Percentiles rank a stretch among this genome's conserved stretches.
Conservation (phyloP, 2,113 vertebrate genomes). For the Bos javanicus region DNA sequence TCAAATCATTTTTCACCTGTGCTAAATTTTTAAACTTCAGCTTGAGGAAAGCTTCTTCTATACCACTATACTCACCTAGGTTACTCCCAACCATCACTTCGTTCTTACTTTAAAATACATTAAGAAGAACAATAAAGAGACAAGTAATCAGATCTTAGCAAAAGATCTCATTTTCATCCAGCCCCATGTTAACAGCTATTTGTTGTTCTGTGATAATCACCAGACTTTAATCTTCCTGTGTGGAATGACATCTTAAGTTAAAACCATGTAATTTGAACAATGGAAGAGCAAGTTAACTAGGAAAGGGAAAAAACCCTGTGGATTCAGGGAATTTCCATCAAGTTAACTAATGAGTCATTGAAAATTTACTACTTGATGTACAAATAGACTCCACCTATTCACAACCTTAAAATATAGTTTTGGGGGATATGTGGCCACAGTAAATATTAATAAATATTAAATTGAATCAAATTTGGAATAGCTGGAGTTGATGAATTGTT, state of each 20-base stretch:
- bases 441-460: background rate
- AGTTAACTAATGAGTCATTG: background rate
- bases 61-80: background rate
- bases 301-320: background rate
- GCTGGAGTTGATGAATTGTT: background rate
- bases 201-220: background rate
- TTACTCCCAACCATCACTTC: background rate
- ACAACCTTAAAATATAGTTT: background rate
- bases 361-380: background rate
- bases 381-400: background rate
- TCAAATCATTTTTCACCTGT: background rate
- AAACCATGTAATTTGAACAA: background rate
- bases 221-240: background rate
- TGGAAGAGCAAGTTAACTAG: background rate
- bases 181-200: background rate
- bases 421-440: background rate
- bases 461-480: background rate
- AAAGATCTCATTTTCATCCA: background rate
- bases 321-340: slow-evolving; percentile 39
- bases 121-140: background rate
- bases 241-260: background rate
- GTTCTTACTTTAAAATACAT: background rate
- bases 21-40: background rate
- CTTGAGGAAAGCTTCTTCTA: background rate
- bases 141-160: background rate